Percentiles rank a stretch among this genome's conserved stretches.
Conservation (phyloP, 2,888 invertebrate genomes). For the Pristionchus fissidentatus region DNA sequence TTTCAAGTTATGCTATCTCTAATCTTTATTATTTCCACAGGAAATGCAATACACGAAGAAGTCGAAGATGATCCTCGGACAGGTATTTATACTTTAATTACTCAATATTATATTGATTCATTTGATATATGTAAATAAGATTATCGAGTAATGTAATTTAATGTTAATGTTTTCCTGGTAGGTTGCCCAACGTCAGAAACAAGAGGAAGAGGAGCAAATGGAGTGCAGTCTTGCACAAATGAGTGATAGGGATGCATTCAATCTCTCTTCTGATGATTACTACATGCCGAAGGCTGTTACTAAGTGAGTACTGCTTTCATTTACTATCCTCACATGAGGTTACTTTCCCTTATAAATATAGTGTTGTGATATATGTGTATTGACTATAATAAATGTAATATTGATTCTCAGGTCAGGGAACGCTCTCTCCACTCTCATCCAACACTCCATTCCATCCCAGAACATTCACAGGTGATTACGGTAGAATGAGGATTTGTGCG, state of each 20-base stretch:
- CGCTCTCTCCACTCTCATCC: constrained; percentile 78
- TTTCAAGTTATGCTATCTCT: neutral
- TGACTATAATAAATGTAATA: neutral
- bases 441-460: constrained; percentile 97
- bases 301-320: constrained; percentile 58
- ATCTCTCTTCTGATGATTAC: constrained; percentile 96
- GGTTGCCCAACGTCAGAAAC: constrained; percentile 74
- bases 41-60: constrained; percentile 72
- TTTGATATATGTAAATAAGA: too few relatives aligned
- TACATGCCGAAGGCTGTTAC: constrained; percentile 89
- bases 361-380: neutral
- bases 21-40: constrained; percentile 28
- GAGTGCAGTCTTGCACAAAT: constrained; percentile 71
- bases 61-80: constrained; percentile 75
- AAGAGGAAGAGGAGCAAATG: constrained; percentile 75
- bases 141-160: too few relatives aligned
- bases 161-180: too few relatives aligned
- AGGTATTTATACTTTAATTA: too few relatives aligned
- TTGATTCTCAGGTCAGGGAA: constrained; percentile 47
- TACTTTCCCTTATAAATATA: too few relatives aligned
- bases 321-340: neutral
- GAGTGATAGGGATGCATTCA: constrained; percentile 87
- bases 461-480: constrained; percentile 84
- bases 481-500: neutral
- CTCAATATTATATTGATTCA: too few relatives aligned